Conservation (phyloP, 2,113 vertebrate genomes). For the Ailuropoda melanoleuca region DNA sequence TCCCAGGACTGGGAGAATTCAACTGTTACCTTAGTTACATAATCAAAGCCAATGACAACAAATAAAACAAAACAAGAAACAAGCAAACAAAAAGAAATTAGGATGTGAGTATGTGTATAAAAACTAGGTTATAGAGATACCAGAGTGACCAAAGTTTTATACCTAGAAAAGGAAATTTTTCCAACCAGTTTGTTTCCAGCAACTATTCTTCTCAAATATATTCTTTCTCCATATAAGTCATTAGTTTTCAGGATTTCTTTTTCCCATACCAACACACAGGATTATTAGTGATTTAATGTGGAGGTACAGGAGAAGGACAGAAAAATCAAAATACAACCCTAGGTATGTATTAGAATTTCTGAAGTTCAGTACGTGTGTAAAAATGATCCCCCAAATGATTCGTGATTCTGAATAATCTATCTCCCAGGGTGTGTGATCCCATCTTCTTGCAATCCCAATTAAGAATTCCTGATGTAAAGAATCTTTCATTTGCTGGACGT, state of each 20-base stretch:
- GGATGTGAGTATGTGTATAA: background rate
- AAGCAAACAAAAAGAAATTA: background rate
- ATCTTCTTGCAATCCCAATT: background rate
- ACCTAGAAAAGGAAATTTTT: background rate
- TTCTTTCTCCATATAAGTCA: background rate
- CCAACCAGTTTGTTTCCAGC: background rate
- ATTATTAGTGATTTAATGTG: background rate
- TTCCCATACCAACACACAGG: background rate
- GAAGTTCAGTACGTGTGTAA: background rate
- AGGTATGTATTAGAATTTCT: background rate
- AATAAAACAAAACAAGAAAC: background rate
- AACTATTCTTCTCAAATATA: background rate
- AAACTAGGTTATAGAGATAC: background rate
- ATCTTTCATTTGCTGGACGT: background rate
- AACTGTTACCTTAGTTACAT: background rate
- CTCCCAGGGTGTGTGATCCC: background rate
- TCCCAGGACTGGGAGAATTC: background rate
- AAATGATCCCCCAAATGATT: background rate
- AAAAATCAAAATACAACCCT: background rate
- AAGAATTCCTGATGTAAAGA: background rate
- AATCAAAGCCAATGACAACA: background rate
- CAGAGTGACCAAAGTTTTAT: background rate
- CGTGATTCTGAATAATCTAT: background rate
- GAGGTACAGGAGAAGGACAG: background rate
- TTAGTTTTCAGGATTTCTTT: background rate